A percentile compares a stretch with the other conserved stretches of the same genome.
phyloP scores from a whole-genome alignment of 2,113 vertebrate genomes.

The Eulemur rufifrons region DNA sequence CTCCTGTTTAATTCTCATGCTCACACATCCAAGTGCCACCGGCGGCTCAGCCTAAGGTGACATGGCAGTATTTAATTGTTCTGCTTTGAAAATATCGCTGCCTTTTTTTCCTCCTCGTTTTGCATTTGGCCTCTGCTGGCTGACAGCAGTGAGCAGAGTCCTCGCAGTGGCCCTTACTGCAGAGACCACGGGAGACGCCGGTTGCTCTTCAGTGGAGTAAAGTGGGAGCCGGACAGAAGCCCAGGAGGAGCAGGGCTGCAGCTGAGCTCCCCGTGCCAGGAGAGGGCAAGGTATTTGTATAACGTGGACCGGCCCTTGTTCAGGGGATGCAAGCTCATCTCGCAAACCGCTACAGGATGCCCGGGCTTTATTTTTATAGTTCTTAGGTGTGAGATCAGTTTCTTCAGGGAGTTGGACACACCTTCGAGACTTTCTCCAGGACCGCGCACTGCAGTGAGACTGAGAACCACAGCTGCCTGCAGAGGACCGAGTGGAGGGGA shows the following conservation, averaged over 20 bases:
- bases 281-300: neutral
- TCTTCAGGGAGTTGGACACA: neutral
- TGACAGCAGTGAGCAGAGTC: too few relatives aligned
- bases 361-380: neutral
- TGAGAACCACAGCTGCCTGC: neutral
- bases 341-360: rapidly evolving
- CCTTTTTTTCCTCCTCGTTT: too few relatives aligned
- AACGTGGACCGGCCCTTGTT: neutral
- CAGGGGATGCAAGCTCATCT: rapidly evolving
- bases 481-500: rapidly evolving
- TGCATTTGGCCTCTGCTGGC: neutral
- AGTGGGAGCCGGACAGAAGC: neutral
- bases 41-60: rapidly evolving
- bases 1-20: rapidly evolving
- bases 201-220: rapidly evolving
- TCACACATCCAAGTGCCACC: rapidly evolving
- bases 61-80: rapidly evolving
- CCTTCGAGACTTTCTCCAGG: rapidly evolving
- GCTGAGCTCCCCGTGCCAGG: rapidly evolving
- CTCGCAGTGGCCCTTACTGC: rapidly evolving
- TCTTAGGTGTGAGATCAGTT: neutral
- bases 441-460: too few relatives aligned
- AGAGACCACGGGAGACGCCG: rapidly evolving
- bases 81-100: rapidly evolving
- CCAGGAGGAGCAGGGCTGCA: rapidly evolving